Evolutionary conservation across 2,888 invertebrate species (phyloP).

Genomic region (Alloscopus bannaensis): DNA sequence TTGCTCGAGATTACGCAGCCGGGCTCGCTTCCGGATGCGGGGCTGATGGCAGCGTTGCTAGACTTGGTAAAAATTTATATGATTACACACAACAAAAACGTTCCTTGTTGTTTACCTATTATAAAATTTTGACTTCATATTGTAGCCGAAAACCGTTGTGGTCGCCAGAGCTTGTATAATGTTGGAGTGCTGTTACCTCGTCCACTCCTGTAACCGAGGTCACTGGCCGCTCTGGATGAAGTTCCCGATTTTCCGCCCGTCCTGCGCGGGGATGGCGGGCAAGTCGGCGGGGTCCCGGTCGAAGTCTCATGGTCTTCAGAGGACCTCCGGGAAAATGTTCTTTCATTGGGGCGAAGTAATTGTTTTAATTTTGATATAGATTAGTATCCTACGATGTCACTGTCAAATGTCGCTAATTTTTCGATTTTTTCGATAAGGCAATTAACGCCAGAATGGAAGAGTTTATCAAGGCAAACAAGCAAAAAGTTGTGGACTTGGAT

Average conservation of each 20-base stretch:
- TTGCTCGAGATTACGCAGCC: slow-evolving; percentile 96
- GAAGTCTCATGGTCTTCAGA: slow-evolving; percentile 82
- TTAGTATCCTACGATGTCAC: too few species aligned
- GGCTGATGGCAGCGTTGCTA: slow-evolving; percentile 93
- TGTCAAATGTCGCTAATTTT: slow-evolving; percentile 1
- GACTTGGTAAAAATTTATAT: slow-evolving; percentile 92
- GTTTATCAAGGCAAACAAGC: slow-evolving; percentile 84
- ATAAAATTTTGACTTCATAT: slow-evolving; percentile 5
- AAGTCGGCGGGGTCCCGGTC: slow-evolving; percentile 71
- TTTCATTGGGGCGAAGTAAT: slow-evolving; percentile 96
- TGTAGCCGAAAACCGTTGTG: slow-evolving; percentile 93
- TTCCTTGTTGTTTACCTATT: background rate
- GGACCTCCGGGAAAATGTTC: slow-evolving; percentile 97
- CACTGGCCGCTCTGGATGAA: slow-evolving; percentile 99
- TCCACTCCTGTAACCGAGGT: slow-evolving; percentile 97
- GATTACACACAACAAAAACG: background rate
- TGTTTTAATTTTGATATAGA: background rate
- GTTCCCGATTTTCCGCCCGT: slow-evolving; percentile 85
- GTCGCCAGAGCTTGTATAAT: slow-evolving; percentile 93
- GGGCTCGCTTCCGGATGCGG: slow-evolving; percentile 96
- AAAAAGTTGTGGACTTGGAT: slow-evolving; percentile 80
- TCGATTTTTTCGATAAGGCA: slow-evolving; percentile 77
- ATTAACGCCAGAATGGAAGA: slow-evolving; percentile 94
- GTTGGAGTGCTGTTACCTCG: slow-evolving; percentile 96
- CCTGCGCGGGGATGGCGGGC: slow-evolving; percentile 78